A percentile compares a stretch with the other conserved stretches of the same genome.
phyloP scores from a whole-genome alignment of 2,888 invertebrate genomes.

The Agrotis segetum region DNA sequence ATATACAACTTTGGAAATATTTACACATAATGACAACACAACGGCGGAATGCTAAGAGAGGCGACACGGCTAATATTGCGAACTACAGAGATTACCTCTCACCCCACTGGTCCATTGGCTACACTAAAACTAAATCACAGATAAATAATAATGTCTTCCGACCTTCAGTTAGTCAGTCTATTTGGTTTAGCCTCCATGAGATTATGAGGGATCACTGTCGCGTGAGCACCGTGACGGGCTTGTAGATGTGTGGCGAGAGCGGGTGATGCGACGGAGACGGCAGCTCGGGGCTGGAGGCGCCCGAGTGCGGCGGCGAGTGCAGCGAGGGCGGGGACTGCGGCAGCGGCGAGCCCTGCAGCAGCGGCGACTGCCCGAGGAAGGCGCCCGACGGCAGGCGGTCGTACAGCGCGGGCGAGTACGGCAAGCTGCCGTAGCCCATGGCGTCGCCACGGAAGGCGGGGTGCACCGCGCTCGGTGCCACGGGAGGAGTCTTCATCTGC shows the following conservation, averaged over 20 bases:
- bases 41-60: constrained; percentile 79
- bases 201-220: constrained; percentile 82
- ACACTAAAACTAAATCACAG: constrained; percentile 88
- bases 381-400: constrained; percentile 79
- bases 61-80: constrained; percentile 75
- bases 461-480: constrained; percentile 89
- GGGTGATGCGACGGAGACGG: constrained; percentile 83
- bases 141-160: constrained; percentile 76
- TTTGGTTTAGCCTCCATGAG: constrained; percentile 69
- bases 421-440: constrained; percentile 82
- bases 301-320: constrained; percentile 82
- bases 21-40: constrained; percentile 79
- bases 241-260: constrained; percentile 87
- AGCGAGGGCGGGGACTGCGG: constrained; percentile 85
- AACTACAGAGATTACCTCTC: constrained; percentile 74
- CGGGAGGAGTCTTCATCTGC: constrained; percentile 88
- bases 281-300: constrained; percentile 85
- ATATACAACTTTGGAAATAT: constrained; percentile 87
- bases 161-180: constrained; percentile 58
- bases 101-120: constrained; percentile 77
- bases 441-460: constrained; percentile 87
- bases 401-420: constrained; percentile 83
- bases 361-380: constrained; percentile 78
- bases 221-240: constrained; percentile 91
- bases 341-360: constrained; percentile 77